Conservation (phyloP, 2,113 vertebrate genomes). For the Tinamus guttatus region DNA sequence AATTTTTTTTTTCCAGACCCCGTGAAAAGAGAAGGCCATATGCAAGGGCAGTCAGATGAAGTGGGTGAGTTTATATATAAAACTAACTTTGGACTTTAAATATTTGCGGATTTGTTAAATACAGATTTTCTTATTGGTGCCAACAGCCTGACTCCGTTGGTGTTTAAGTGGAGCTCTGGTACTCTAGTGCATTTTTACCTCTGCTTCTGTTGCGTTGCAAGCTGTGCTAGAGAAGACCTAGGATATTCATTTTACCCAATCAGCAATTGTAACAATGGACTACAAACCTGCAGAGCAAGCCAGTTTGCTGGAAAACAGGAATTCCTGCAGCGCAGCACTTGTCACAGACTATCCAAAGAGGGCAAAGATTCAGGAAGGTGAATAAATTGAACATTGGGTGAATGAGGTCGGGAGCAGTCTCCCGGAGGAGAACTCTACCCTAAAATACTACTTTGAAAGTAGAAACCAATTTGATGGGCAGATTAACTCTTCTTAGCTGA, state of each 20-base stretch:
- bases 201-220: conserved; percentile 73
- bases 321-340: conserved; percentile 71
- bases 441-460: conserved; percentile 66
- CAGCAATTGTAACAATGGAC: conserved; percentile 73
- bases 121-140: conserved; percentile 72
- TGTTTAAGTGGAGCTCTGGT: conserved; percentile 75
- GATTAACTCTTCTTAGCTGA: conserved; percentile 60
- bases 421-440: conserved; percentile 54
- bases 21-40: conserved; percentile 47
- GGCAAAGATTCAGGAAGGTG: conserved; percentile 74
- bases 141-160: conserved; percentile 74
- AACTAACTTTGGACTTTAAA: conserved; percentile 52
- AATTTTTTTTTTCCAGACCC: conserved; percentile 7
- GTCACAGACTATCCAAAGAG: conserved; percentile 74
- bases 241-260: conserved; percentile 73
- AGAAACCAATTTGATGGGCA: conserved; percentile 37
- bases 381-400: conserved; percentile 70
- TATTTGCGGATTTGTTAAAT: conserved; percentile 69
- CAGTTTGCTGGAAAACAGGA: conserved; percentile 74
- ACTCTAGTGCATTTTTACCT: conserved; percentile 76
- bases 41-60: conserved; percentile 50
- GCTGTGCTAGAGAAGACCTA: conserved; percentile 74
- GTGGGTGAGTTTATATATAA: conserved; percentile 65
- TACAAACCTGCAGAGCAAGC: conserved; percentile 72
- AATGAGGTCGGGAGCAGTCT: conserved; percentile 67